phyloP scores from a whole-genome alignment of 2,888 invertebrate species.

The Rhabditoides inermis region DNA sequence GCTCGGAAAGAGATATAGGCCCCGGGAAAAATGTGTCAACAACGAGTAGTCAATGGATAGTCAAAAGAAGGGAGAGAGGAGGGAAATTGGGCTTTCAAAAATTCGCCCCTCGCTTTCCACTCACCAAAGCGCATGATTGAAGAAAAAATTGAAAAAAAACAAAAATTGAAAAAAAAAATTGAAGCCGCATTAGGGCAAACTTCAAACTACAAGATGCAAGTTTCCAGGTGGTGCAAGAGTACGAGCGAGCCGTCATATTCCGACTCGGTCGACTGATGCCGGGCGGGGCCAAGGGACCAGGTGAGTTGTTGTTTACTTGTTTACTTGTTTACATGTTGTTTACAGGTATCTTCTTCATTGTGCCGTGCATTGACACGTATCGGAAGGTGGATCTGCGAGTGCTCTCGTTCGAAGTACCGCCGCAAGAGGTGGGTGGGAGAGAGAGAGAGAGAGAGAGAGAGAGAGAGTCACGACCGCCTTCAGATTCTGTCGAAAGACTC shows the following conservation, averaged over 20 bases:
- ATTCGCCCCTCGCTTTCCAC: too few relatives aligned
- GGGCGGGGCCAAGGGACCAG: slow-evolving; percentile 66
- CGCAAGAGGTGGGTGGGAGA: slow-evolving; percentile 87
- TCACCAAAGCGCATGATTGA: slow-evolving; percentile 62
- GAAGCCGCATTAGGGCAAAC: not conserved
- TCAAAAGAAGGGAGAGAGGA: too few relatives aligned
- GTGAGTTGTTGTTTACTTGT: slow-evolving; percentile 9
- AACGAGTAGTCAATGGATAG: too few relatives aligned
- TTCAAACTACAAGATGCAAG: too few relatives aligned
- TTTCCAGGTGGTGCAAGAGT: slow-evolving; percentile 51
- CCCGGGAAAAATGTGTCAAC: too few relatives aligned
- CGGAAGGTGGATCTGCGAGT: slow-evolving; percentile 81
- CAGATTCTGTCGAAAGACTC: slow-evolving; percentile 65
- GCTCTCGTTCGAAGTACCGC: slow-evolving; percentile 90
- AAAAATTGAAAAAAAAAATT: not conserved
- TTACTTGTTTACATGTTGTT: not conserved
- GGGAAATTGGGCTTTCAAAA: too few relatives aligned
- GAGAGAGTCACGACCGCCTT: not conserved
- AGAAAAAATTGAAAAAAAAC: too few relatives aligned
- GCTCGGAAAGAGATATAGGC: too few relatives aligned
- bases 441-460: not conserved
- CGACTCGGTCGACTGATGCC: slow-evolving; percentile 69
- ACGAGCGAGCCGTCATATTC: slow-evolving; percentile 75
- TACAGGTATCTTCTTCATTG: slow-evolving; percentile 59
- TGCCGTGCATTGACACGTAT: slow-evolving; percentile 61